Conservation (phyloP, 2,113 vertebrate genomes). For the Peromyscus californicus region DNA sequence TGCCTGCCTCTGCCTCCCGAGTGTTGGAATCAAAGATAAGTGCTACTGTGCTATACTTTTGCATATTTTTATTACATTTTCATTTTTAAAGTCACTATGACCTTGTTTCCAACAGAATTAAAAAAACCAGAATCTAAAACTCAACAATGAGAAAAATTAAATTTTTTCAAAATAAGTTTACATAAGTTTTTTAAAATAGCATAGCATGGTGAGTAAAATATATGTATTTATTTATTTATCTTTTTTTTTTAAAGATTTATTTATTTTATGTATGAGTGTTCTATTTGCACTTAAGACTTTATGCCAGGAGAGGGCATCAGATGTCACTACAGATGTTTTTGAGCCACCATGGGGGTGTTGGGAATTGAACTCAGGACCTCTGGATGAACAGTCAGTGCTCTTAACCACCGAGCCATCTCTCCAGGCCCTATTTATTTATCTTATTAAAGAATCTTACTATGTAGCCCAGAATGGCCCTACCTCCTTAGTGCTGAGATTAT, state of each 20-base stretch:
- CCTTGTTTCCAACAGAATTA: not conserved
- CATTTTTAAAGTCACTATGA: not conserved
- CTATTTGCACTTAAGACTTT: too few relatives aligned
- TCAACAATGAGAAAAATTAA: not conserved
- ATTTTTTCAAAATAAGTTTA: conserved; percentile 54
- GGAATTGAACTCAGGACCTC: too few relatives aligned
- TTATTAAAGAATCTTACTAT: not conserved
- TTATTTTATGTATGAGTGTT: too few relatives aligned
- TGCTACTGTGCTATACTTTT: not conserved
- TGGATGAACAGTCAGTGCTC: too few relatives aligned
- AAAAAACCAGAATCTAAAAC: conserved; percentile 38
- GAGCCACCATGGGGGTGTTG: too few relatives aligned
- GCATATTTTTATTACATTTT: too few relatives aligned
- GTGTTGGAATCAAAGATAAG: not conserved
- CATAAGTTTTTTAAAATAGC: not conserved
- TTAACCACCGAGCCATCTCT: too few relatives aligned
- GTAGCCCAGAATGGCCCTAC: not conserved
- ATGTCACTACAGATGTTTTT: too few relatives aligned
- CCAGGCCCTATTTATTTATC: not conserved
- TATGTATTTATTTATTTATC: not conserved
- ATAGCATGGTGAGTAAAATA: not conserved
- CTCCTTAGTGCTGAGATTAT: not conserved
- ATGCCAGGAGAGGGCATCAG: too few relatives aligned
- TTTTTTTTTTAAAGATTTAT: too few relatives aligned
- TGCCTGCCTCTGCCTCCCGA: not conserved